Evolutionary conservation across 2,888 invertebrate species (phyloP), one percentile per base, ranked within the genome.

Genomic region (Xestia xanthographa): DNA sequence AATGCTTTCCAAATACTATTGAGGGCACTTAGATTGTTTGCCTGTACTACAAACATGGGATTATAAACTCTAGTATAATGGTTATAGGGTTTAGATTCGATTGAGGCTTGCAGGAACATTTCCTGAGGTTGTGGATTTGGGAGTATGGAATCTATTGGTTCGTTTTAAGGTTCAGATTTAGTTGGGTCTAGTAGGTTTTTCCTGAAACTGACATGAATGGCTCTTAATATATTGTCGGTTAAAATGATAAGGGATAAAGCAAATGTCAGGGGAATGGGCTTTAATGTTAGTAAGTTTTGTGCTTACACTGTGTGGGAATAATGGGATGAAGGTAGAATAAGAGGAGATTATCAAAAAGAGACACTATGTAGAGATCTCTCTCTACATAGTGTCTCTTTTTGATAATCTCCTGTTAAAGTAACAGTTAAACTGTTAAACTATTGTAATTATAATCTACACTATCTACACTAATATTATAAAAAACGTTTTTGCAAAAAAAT

Each of bases 1-100:
- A 93, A 94, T 93, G 91, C 91, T 92, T 91, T 91, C 91, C 92
- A 92, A 94, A 94, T 92, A 86, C 91, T 85, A 41, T 85, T 83
- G 76, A 75, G 83, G 77, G 82, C 62, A 78, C 84, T 88, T 80
- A 71, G 12, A 68, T 74, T 17, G 41, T 69, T 72, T 62, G 20
- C n/a, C n/a, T 0, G 22, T 2, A 12, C 12, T 0, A 14, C 0
- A 11, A 9, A 12, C 22, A 71, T 17, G 2, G 41, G 17, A 83
- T 72, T 29, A 26, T 77, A 6, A 6, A 74, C 80, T 74, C 12
- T 80, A 2, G 8, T 8, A 0, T 0, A 17, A 8, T 29, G 0
- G 17, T 8, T 17, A 12, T 65, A 67, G 22, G 48, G 77, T 50
- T 68, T 34, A 63, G 6, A 63, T 80, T 81, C 0, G 1, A 43